Conservation (phyloP, 2,113 vertebrate species). For the Ciconia stormi region DNA sequence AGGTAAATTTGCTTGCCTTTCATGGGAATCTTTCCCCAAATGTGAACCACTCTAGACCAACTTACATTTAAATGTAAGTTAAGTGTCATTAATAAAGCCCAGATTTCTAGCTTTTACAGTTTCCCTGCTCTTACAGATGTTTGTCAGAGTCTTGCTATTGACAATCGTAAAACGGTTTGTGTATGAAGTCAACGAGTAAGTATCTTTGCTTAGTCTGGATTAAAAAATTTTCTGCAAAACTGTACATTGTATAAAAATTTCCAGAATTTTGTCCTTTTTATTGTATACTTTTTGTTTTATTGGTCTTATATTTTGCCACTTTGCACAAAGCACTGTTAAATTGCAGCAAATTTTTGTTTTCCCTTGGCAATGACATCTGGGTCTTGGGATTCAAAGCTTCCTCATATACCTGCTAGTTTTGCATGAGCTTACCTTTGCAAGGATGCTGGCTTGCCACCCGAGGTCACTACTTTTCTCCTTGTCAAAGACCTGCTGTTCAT, state of each 20-base stretch:
- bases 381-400: constrained; percentile 65
- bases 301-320: constrained; percentile 37
- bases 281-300: constrained; percentile 25
- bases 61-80: constrained; percentile 53
- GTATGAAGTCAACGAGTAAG: constrained; percentile 63
- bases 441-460: constrained; percentile 62
- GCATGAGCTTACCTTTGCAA: constrained; percentile 78
- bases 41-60: constrained; percentile 14
- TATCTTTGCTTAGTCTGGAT: constrained; percentile 60
- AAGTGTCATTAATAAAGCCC: constrained; percentile 31
- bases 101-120: constrained; percentile 65
- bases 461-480: constrained; percentile 66
- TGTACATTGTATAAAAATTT: constrained; percentile 44
- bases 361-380: constrained; percentile 55
- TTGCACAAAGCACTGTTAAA: constrained; percentile 40
- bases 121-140: constrained; percentile 68
- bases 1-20: constrained; percentile 21
- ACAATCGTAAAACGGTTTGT: constrained; percentile 68
- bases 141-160: constrained; percentile 63
- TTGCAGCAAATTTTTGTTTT: constrained; percentile 53
- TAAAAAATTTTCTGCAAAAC: constrained; percentile 7
- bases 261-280: constrained; percentile 46
- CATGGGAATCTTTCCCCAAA: neutral
- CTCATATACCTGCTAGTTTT: constrained; percentile 71
- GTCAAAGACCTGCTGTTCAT: constrained; percentile 62